phyloP scores from a whole-genome alignment of 2,888 invertebrate species.

The Rhingia campestris region DNA sequence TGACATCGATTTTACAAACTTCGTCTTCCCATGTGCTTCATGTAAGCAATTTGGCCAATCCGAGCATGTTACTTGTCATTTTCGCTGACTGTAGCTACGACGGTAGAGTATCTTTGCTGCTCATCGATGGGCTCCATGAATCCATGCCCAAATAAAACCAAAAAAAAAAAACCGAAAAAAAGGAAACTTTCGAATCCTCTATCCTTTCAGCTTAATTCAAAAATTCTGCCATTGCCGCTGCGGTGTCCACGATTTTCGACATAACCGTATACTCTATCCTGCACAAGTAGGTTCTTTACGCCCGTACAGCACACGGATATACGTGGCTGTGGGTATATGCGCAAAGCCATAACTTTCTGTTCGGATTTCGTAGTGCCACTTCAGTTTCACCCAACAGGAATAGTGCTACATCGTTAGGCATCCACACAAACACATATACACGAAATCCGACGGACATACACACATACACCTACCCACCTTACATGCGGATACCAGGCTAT shows the following conservation, averaged over 20 bases:
- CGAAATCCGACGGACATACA: background rate
- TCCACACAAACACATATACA: background rate
- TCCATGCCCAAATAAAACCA: background rate
- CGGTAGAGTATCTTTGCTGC: constrained; percentile 39
- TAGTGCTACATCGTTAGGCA: constrained; percentile 70
- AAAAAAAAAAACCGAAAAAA: constrained; percentile 13
- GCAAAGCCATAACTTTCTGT: constrained; percentile 71
- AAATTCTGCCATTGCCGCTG: constrained; percentile 58
- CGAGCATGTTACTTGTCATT: background rate
- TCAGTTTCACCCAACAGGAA: constrained; percentile 71
- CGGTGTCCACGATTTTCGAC: constrained; percentile 64
- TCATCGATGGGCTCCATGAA: constrained; percentile 49
- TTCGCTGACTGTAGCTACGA: constrained; percentile 46
- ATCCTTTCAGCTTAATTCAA: constrained; percentile 71
- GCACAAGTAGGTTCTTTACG: constrained; percentile 58
- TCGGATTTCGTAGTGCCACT: constrained; percentile 71
- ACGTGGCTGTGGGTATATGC: constrained; percentile 38
- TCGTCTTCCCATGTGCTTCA: too few relatives aligned
- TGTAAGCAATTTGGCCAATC: background rate
- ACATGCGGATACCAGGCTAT: constrained; percentile 70
- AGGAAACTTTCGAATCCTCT: constrained; percentile 43
- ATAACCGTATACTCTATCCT: constrained; percentile 57
- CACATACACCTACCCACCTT: constrained; percentile 28
- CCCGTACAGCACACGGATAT: constrained; percentile 7
- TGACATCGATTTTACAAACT: too few relatives aligned